These are phyloP conservation scores for Sphyrna mokarran DNA, from an alignment of 2,113 vertebrate genomes.

Conservation along the genomic window DNA sequence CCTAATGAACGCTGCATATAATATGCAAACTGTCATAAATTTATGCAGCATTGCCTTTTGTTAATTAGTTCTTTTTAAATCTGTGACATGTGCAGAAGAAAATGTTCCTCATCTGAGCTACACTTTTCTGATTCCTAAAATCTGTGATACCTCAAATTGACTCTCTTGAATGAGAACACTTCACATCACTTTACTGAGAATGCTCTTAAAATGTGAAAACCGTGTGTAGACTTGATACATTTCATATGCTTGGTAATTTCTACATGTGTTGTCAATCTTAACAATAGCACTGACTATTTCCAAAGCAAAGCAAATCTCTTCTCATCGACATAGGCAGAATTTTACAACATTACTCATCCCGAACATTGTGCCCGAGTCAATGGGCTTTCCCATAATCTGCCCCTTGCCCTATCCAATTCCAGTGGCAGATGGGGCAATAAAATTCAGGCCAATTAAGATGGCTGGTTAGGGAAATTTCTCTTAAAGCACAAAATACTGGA, in stretches of 20 bases:
- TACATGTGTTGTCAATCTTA: not conserved
- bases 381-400: too few species aligned
- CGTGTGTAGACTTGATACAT: not conserved
- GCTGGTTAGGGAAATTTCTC: not conserved
- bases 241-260: not conserved
- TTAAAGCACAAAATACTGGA: not conserved
- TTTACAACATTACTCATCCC: not conserved
- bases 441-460: too few species aligned
- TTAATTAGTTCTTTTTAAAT: conserved; percentile 4
- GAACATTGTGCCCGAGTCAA: too few species aligned
- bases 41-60: not conserved
- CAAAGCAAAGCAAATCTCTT: not conserved
- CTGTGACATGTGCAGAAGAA: not conserved
- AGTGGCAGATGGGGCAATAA: too few species aligned
- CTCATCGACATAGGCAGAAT: not conserved
- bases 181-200: not conserved
- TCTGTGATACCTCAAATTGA: not conserved
- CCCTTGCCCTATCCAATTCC: too few species aligned
- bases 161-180: not conserved
- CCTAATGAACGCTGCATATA: conserved; percentile 3
- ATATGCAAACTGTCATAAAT: conserved; percentile 4
- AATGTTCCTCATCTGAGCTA: not conserved
- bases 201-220: not conserved
- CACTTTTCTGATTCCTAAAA: not conserved
- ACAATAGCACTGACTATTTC: not conserved